These are phyloP conservation scores for Pseudanteris insignis DNA, from an alignment of 2,888 invertebrate genomes.

Conservation along the genomic window DNA sequence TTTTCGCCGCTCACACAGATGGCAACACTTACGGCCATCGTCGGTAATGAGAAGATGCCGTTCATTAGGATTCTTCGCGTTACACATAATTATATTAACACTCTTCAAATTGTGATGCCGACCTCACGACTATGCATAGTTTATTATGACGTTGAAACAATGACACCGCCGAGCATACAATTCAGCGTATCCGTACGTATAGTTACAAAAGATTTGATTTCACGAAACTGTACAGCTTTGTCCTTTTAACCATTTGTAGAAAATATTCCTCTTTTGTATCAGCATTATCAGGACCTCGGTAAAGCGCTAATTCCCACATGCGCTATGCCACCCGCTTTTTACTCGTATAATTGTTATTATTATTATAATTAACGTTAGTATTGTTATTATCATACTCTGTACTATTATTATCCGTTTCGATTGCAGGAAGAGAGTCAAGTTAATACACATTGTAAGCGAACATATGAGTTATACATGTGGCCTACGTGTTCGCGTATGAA, in stretches of 20 bases:
- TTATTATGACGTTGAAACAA: too few relatives aligned
- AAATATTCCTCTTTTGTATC: constrained; percentile 39
- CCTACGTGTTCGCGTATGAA: too few relatives aligned
- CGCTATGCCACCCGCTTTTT: too few relatives aligned
- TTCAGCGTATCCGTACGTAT: too few relatives aligned
- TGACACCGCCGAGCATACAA: too few relatives aligned
- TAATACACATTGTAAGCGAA: background rate
- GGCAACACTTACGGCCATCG: constrained; percentile 17
- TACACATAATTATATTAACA: constrained; percentile 34
- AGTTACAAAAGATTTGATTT: constrained; percentile 45
- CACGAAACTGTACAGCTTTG: constrained; percentile 36
- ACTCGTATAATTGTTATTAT: constrained; percentile 28
- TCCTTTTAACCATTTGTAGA: constrained; percentile 23
- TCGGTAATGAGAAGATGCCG: constrained; percentile 28
- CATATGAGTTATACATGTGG: too few relatives aligned
- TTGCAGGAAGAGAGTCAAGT: constrained; percentile 32
- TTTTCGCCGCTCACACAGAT: constrained; percentile 16
- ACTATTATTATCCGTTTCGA: constrained; percentile 38
- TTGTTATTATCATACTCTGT: constrained; percentile 39
- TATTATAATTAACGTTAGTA: constrained; percentile 21
- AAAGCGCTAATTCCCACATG: too few relatives aligned
- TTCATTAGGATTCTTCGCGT: constrained; percentile 38
- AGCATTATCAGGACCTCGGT: background rate
- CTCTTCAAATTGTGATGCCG: too few relatives aligned
- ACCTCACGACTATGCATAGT: too few relatives aligned